phyloP scores from a whole-genome alignment of 2,888 invertebrate species.

The Amiota communis region DNA sequence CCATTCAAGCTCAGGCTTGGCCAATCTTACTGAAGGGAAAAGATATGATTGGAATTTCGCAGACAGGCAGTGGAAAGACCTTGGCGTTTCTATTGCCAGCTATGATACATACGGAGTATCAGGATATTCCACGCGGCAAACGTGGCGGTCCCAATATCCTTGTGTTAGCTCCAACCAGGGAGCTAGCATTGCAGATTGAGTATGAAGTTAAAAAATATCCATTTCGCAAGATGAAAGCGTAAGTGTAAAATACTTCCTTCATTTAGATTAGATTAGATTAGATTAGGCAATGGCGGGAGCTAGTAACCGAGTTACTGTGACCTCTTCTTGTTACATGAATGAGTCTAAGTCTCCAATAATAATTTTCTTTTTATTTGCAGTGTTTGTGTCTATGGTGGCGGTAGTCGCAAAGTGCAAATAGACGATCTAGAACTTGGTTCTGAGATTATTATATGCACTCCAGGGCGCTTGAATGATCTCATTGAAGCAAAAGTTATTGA shows the following conservation, averaged over 20 bases:
- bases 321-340: too few species aligned
- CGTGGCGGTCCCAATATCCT: slow-evolving; percentile 89
- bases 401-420: slow-evolving; percentile 85
- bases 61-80: slow-evolving; percentile 96
- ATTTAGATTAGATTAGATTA: too few species aligned
- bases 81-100: slow-evolving; percentile 94
- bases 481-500: slow-evolving; percentile 82
- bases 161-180: slow-evolving; percentile 93
- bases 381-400: slow-evolving; percentile 94
- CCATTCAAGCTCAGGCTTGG: slow-evolving; percentile 96
- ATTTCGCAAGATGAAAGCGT: slow-evolving; percentile 90
- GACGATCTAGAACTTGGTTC: slow-evolving; percentile 83
- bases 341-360: too few species aligned
- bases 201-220: slow-evolving; percentile 92
- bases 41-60: slow-evolving; percentile 97
- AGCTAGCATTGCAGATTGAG: slow-evolving; percentile 93
- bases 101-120: slow-evolving; percentile 92
- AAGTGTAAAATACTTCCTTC: slow-evolving; percentile 57
- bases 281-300: too few species aligned
- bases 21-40: slow-evolving; percentile 91
- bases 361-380: slow-evolving; percentile 66
- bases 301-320: too few species aligned
- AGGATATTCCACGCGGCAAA: slow-evolving; percentile 81
- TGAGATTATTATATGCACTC: slow-evolving; percentile 96
- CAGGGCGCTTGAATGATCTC: slow-evolving; percentile 94